phyloP scores from a whole-genome alignment of 2,113 vertebrate species.

The Pterocles burchelli region DNA sequence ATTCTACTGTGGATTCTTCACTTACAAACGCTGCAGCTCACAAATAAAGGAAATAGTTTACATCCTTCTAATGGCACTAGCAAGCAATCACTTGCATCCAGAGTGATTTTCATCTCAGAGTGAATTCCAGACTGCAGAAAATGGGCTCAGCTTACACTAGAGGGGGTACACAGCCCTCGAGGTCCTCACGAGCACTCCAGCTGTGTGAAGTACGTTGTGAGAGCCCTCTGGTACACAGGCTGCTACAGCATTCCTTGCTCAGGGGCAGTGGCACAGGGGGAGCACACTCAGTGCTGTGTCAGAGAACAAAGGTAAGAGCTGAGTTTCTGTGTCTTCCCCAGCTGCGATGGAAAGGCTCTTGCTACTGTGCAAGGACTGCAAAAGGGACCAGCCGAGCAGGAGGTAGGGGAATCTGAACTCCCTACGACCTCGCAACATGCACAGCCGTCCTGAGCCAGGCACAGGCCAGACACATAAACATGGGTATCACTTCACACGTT shows the following conservation, averaged over 20 bases:
- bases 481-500: neutral
- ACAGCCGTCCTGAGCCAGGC: neutral
- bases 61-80: neutral
- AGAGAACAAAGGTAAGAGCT: neutral
- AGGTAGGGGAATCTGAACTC: neutral
- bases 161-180: neutral
- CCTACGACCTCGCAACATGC: neutral
- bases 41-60: neutral
- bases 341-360: neutral
- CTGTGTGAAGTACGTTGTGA: neutral
- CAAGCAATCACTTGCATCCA: neutral
- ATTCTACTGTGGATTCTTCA: neutral
- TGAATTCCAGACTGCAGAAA: neutral
- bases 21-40: neutral
- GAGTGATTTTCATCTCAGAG: neutral
- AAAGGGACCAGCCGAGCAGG: neutral
- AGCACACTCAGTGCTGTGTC: neutral
- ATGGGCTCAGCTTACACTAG: constrained; percentile 1
- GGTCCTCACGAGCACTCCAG: neutral
- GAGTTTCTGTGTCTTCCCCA: neutral
- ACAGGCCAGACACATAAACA: neutral
- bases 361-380: neutral
- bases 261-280: neutral
- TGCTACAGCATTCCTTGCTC: neutral
- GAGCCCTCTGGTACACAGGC: neutral